Base-by-base conservation (phyloP, 2,113 vertebrate species). In the Serilophus lunatus region DNA sequence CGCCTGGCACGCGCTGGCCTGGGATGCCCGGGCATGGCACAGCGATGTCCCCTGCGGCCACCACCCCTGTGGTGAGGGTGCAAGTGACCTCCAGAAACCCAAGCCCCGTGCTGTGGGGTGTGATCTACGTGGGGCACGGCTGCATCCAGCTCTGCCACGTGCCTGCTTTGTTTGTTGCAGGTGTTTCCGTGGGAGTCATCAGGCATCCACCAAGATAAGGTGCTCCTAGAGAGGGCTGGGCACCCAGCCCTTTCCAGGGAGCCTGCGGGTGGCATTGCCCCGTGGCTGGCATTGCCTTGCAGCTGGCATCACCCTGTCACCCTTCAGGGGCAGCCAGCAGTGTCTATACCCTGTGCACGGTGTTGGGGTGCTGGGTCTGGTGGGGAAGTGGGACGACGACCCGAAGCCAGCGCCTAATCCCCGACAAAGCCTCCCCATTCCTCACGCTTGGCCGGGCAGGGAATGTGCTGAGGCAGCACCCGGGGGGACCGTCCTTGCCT, bases 391-490 rank as follows among this genome's bases (percentile, higher is more conserved):
- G 90, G 88, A 79, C 4, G 25, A 83, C 3, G 54, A 86, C 85
- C 91, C 35, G 2, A 74, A 94, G 80, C 42, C 92, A 77, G 40
- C 8, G 22, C 64, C 78, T 92, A 96, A 96, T 96, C 94, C 93
- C 72, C 85, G 4, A 54, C 91, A 91, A 93, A 91, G 90, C 88
- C n/a, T 54, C 90, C 93, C 85, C 77, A 72, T 88, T 82, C 47
- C 86, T 94, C 93, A 96, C 76, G 95, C 94, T 95, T 49, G 78
- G 89, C 64, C 88, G 57, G 93, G 94, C 93, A 93, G 92, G 89
- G 95, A 97, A 97, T 97, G 96, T 92, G 97, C 97, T 94, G 97
- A 97, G 91, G 86, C 96, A 96, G 96, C 93, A 23, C 61, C 56
- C 66, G 38, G 69, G 85, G 81, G 64, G 18, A 93, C 89, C 57